These are phyloP conservation scores for Lobophora halterata DNA, from an alignment of 2,888 invertebrate species.

Conservation along the genomic window DNA sequence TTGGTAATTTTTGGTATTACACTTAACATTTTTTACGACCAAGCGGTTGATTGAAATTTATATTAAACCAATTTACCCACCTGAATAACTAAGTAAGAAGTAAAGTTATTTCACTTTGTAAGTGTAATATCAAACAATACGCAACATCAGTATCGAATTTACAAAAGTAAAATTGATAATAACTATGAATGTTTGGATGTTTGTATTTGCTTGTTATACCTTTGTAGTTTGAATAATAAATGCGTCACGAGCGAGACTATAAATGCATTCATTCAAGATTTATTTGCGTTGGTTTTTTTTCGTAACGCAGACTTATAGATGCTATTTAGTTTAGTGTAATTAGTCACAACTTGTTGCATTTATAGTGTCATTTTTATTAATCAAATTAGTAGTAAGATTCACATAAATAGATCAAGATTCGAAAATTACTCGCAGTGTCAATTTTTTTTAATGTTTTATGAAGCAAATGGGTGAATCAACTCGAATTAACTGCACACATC, in stretches of 20 bases:
- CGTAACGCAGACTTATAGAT: no score
- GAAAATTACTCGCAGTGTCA: no score
- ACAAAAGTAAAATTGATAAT: constrained; percentile 30
- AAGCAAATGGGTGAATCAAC: constrained; percentile 15
- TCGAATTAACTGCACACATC: constrained; percentile 19
- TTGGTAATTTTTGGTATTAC: constrained; percentile 14
- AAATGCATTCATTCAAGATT: no score
- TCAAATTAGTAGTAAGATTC: constrained; percentile 3
- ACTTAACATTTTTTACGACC: constrained; percentile 1
- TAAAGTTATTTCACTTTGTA: background rate
- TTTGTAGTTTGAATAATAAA: no score
- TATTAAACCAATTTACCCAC: background rate
- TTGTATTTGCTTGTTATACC: constrained; percentile 1
- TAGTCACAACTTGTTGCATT: constrained; percentile 13
- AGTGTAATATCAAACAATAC: constrained; percentile 15
- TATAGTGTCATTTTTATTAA: constrained; percentile 13
- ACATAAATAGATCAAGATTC: constrained; percentile 7
- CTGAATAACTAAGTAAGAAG: background rate
- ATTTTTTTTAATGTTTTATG: no score
- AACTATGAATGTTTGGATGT: constrained; percentile 21
- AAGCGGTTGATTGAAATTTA: background rate
- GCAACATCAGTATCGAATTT: constrained; percentile 30
- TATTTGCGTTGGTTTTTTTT: no score
- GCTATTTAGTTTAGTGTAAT: constrained; percentile 11
- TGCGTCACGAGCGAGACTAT: no score